phyloP scores from a whole-genome alignment of 2,888 invertebrate genomes.

The Chrysopilus asiliformis region DNA sequence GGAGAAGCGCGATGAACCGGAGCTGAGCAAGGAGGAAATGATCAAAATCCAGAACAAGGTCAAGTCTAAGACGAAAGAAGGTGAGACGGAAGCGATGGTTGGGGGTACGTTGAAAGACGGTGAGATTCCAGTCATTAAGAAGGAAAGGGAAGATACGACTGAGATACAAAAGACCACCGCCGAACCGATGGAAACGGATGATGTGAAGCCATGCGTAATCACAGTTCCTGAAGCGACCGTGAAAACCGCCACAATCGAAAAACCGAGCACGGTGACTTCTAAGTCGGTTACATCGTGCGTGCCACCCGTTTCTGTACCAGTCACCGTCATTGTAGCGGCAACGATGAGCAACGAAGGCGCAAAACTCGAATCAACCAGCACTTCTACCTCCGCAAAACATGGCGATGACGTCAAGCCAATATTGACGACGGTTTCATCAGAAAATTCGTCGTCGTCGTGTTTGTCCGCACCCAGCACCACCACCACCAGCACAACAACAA shows the following conservation, averaged over 20 bases:
- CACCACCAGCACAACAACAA: no score
- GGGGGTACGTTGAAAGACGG: no score
- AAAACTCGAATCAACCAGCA: neutral
- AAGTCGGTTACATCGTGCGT: neutral
- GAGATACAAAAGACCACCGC: no score
- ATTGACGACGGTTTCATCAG: constrained; percentile 1
- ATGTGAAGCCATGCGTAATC: constrained; percentile 5
- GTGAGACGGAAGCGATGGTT: neutral
- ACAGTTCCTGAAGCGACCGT: neutral
- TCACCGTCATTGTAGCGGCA: constrained; percentile 16
- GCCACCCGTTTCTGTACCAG: constrained; percentile 13
- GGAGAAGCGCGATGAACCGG: constrained; percentile 10
- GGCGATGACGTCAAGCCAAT: constrained; percentile 9
- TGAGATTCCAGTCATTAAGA: no score
- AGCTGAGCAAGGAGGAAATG: constrained; percentile 16
- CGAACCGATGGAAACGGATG: no score
- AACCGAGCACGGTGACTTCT: neutral
- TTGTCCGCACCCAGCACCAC: no score
- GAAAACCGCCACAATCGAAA: neutral
- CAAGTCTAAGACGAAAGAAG: constrained; percentile 9
- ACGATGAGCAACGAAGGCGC: constrained; percentile 3
- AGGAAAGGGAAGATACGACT: no score
- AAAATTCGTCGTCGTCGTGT: constrained; percentile 1
- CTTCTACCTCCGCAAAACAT: constrained; percentile 2
- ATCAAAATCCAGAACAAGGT: constrained; percentile 15